These are phyloP conservation scores for Enteromius treurensis DNA, from an alignment of 2,797 vertebrate species.

Conservation along the genomic window DNA sequence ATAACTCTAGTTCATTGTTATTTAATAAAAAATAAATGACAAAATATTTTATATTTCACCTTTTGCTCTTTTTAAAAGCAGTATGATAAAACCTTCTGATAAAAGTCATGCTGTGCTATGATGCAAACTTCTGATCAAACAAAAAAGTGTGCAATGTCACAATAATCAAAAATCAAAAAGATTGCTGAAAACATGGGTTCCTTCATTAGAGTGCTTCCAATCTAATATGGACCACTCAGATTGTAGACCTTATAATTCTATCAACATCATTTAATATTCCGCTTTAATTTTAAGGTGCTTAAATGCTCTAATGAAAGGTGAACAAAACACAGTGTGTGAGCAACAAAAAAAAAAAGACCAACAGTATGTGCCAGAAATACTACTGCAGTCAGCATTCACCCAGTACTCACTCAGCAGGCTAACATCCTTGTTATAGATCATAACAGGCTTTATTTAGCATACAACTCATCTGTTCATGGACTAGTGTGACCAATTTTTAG, in stretches of 20 bases:
- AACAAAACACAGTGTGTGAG: not conserved
- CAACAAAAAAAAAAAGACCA: not conserved
- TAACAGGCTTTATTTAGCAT: conserved; percentile 7
- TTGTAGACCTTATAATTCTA: not conserved
- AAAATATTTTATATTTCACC: not conserved
- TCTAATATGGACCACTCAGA: not conserved
- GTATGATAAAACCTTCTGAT: not conserved
- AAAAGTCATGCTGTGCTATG: not conserved
- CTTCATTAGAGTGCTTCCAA: not conserved
- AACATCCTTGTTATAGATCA: not conserved
- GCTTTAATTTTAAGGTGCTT: not conserved
- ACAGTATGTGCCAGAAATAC: not conserved
- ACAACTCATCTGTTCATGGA: not conserved
- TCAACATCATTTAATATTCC: not conserved
- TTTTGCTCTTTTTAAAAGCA: not conserved
- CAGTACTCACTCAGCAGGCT: not conserved
- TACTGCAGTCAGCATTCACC: conserved; percentile 2
- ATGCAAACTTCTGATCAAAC: not conserved
- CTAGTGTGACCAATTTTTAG: not conserved
- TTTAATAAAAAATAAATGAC: not conserved
- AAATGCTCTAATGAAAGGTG: not conserved
- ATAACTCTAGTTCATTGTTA: not conserved
- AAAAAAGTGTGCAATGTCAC: not conserved
- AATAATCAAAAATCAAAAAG: not conserved
- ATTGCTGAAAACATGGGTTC: not conserved